These are phyloP conservation scores for Zootermopsis nevadensis DNA, from an alignment of 2,888 invertebrate species.

Conservation along the genomic window DNA sequence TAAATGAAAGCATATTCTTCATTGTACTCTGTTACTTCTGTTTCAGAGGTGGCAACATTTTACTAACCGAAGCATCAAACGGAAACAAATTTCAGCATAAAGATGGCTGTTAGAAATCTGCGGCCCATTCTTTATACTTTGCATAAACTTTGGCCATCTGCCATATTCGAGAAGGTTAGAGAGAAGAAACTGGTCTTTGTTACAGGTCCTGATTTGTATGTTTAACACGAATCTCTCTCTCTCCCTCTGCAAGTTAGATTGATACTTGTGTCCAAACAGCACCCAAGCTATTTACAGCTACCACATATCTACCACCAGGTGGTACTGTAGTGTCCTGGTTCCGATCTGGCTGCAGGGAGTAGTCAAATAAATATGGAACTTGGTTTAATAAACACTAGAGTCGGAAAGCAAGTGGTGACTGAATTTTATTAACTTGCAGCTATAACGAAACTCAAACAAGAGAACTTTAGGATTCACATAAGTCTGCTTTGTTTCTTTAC, in stretches of 20 bases:
- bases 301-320: slow-evolving; percentile 12
- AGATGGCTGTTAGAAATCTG: no score
- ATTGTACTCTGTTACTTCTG: no score
- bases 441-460: neutral
- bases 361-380: slow-evolving; percentile 18
- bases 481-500: neutral
- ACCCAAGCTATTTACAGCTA: slow-evolving; percentile 2
- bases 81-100: no score
- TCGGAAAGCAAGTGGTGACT: neutral
- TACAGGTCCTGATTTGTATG: neutral
- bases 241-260: neutral
- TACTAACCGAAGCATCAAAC: no score
- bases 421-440: slow-evolving; percentile 19
- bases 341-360: neutral
- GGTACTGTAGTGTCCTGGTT: neutral
- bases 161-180: neutral
- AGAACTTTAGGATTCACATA: neutral
- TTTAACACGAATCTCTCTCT: neutral
- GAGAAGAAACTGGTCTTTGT: neutral
- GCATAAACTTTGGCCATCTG: neutral
- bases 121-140: neutral
- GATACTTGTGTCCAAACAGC: slow-evolving; percentile 9
- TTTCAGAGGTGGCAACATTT: no score
- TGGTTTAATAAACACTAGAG: neutral
- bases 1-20: no score